Percentiles rank a stretch among this genome's conserved stretches.
phyloP scores from a whole-genome alignment of 2,888 invertebrate genomes.

The Drosophila subquinaria region DNA sequence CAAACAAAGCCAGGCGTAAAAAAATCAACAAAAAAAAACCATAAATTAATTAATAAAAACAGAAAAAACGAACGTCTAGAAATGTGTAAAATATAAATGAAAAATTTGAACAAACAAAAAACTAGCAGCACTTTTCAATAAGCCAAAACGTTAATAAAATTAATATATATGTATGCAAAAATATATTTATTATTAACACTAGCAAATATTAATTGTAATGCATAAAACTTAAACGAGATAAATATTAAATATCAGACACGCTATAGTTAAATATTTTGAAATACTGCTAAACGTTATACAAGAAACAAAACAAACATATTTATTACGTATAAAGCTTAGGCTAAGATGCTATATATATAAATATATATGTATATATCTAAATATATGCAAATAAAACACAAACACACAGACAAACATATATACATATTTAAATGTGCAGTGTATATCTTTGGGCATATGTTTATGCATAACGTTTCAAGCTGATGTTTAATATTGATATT shows the following conservation, averaged over 20 bases:
- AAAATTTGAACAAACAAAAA: conserved; percentile 43
- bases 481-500: conserved; percentile 67
- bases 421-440: conserved; percentile 21
- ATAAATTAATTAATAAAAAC: conserved; percentile 20
- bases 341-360: conserved; percentile 46
- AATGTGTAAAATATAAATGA: conserved; percentile 53
- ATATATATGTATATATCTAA: conserved; percentile 8
- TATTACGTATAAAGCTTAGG: conserved; percentile 65
- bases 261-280: conserved; percentile 75
- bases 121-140: conserved; percentile 72
- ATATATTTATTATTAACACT: conserved; percentile 78
- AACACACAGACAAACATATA: conserved; percentile 24
- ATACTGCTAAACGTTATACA: conserved; percentile 58
- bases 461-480: conserved; percentile 56
- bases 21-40: conserved; percentile 25
- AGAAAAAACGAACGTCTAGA: conserved; percentile 27
- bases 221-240: conserved; percentile 37
- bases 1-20: conserved; percentile 30
- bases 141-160: conserved; percentile 56
- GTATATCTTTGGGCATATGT: conserved; percentile 28
- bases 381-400: conserved; percentile 8
- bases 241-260: conserved; percentile 52
- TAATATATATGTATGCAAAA: conserved; percentile 37
- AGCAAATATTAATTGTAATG: conserved; percentile 77
- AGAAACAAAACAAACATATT: conserved; percentile 55